phyloP scores from a whole-genome alignment of 2,797 vertebrate genomes.

The Cossypha dichroa region DNA sequence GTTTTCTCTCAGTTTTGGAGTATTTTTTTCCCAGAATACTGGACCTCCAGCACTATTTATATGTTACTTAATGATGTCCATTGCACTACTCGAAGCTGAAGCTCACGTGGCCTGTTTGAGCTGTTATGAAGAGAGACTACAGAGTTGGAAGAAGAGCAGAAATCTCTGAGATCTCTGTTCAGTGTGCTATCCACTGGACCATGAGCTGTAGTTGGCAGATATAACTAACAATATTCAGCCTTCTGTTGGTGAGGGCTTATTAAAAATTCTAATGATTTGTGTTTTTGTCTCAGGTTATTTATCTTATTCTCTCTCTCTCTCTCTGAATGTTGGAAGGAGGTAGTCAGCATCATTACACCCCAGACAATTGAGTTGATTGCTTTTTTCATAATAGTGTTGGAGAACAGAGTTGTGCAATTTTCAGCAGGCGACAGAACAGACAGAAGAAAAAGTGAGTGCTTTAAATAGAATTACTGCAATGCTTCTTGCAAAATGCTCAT shows the following conservation, averaged over 20 bases:
- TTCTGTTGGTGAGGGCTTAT: slow-evolving; percentile 25
- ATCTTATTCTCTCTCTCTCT: slow-evolving; percentile 9
- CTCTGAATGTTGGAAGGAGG: slow-evolving; percentile 23
- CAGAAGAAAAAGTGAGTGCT: slow-evolving; percentile 41
- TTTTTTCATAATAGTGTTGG: slow-evolving; percentile 59
- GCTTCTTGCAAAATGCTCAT: slow-evolving; percentile 30
- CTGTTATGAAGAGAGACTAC: background rate
- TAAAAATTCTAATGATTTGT: slow-evolving; percentile 69
- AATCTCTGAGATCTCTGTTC: background rate
- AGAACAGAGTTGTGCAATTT: slow-evolving; percentile 63
- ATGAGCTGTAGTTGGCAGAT: background rate
- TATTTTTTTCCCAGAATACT: background rate
- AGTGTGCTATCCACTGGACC: background rate
- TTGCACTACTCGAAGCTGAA: background rate
- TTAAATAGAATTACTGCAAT: slow-evolving; percentile 59
- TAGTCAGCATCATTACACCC: slow-evolving; percentile 62
- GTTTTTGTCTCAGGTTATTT: slow-evolving; percentile 48
- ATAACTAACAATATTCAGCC: background rate
- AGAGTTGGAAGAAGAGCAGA: background rate
- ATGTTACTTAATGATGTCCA: slow-evolving; percentile 21
- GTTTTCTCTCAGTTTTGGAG: slow-evolving; percentile 9
- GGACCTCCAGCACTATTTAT: slow-evolving; percentile 28
- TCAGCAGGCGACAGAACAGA: slow-evolving; percentile 33
- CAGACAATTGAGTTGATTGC: slow-evolving; percentile 69
- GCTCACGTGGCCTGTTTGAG: background rate